Evolutionary conservation across 2,888 invertebrate genomes (phyloP).

Genomic region (Epinotia nisella): DNA sequence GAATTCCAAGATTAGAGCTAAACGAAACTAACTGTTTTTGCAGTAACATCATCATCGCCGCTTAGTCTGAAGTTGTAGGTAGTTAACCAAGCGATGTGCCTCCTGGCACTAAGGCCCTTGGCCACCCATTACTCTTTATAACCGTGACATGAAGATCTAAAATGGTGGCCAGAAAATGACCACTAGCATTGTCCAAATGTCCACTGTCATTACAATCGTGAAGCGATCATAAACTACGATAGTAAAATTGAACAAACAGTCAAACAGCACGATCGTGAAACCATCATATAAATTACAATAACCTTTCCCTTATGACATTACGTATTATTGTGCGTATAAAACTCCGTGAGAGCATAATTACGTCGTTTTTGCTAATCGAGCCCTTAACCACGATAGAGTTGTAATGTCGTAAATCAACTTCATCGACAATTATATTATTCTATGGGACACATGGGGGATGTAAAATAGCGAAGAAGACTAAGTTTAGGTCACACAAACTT

Average conservation of each 20-base stretch:
- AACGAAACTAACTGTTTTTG: too few relatives aligned
- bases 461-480: conserved; percentile 7
- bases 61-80: too few relatives aligned
- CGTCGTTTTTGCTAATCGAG: conserved; percentile 54
- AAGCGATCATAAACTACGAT: not conserved
- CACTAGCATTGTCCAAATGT: not conserved
- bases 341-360: conserved; percentile 50
- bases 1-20: too few relatives aligned
- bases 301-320: conserved; percentile 9
- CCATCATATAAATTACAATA: conserved; percentile 25
- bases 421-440: conserved; percentile 63
- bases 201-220: not conserved
- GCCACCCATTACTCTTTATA: too few relatives aligned
- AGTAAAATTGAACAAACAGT: not conserved
- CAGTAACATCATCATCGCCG: too few relatives aligned
- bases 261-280: conserved; percentile 8
- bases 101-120: too few relatives aligned
- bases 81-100: too few relatives aligned
- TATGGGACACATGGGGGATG: conserved; percentile 22
- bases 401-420: conserved; percentile 45
- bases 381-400: conserved; percentile 47
- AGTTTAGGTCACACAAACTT: too few relatives aligned
- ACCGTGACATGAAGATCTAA: too few relatives aligned
- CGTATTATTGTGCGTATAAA: conserved; percentile 41
- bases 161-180: not conserved